Conservation (phyloP, 2,113 vertebrate genomes). For the Murina feae region DNA sequence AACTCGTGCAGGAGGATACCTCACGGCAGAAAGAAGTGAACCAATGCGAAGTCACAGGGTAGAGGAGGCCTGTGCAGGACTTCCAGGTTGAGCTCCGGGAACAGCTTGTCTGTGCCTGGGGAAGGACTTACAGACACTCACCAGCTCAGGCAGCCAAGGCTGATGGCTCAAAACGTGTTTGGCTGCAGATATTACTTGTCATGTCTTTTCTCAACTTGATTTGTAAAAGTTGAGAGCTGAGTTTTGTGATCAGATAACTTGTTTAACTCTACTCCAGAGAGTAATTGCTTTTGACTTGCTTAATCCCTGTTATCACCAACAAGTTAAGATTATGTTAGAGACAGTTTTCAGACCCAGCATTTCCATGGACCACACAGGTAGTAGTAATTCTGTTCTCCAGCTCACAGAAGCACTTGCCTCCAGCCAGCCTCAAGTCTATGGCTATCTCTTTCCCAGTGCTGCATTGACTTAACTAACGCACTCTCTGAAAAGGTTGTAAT, state of each 20-base stretch:
- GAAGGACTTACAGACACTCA: background rate
- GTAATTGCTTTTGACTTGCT: background rate
- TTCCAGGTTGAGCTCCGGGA: no score
- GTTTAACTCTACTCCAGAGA: background rate
- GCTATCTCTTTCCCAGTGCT: background rate
- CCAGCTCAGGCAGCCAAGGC: background rate
- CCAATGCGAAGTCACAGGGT: no score
- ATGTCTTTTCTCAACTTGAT: background rate
- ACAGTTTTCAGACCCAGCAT: background rate
- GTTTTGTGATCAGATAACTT: background rate
- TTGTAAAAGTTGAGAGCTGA: background rate
- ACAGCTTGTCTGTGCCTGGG: background rate
- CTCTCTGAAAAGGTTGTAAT: background rate
- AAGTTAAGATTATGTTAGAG: background rate
- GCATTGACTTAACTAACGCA: background rate
- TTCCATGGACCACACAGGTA: background rate
- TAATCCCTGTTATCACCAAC: background rate
- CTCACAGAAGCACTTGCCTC: background rate
- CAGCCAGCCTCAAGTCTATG: fast-evolving
- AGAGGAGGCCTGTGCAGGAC: background rate
- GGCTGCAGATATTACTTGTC: background rate
- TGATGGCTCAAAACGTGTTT: background rate
- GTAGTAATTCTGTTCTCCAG: no score
- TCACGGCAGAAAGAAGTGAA: background rate
- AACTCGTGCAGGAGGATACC: background rate